Percentiles rank a stretch among this genome's conserved stretches.
Conservation (phyloP, 2,113 vertebrate species). For the Dasyornis broadbenti region DNA sequence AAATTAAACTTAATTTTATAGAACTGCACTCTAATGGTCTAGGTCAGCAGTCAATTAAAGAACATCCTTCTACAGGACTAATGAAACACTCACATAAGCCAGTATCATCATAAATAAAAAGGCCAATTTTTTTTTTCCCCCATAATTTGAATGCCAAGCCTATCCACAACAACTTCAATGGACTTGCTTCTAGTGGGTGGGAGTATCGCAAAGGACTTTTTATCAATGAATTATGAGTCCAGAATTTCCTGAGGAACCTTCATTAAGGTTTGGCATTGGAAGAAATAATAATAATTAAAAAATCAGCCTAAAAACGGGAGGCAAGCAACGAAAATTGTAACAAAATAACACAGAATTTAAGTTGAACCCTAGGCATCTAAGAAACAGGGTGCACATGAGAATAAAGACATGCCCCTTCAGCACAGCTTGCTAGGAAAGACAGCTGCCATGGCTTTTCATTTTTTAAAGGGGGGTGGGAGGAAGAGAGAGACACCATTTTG, state of each 20-base stretch:
- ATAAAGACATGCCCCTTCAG: background rate
- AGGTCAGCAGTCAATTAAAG: background rate
- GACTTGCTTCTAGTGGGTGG: background rate
- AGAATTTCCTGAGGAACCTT: background rate
- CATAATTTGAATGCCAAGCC: background rate
- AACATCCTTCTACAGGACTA: background rate
- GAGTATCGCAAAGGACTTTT: background rate
- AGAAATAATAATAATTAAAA: background rate
- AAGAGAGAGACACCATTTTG: background rate
- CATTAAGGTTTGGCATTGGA: background rate
- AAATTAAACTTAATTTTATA: background rate
- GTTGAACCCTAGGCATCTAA: background rate
- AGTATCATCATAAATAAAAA: background rate
- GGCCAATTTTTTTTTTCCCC: background rate
- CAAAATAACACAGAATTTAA: background rate
- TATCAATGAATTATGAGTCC: background rate
- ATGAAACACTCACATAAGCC: background rate
- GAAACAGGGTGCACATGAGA: rapidly evolving
- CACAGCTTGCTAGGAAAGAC: background rate
- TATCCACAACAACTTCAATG: background rate
- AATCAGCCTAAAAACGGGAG: background rate
- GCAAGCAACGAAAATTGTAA: background rate
- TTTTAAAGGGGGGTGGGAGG: background rate
- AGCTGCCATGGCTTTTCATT: background rate
- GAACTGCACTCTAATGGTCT: background rate